phyloP scores from a whole-genome alignment of 1,140 invertebrate species.

The Euschistus heros region DNA sequence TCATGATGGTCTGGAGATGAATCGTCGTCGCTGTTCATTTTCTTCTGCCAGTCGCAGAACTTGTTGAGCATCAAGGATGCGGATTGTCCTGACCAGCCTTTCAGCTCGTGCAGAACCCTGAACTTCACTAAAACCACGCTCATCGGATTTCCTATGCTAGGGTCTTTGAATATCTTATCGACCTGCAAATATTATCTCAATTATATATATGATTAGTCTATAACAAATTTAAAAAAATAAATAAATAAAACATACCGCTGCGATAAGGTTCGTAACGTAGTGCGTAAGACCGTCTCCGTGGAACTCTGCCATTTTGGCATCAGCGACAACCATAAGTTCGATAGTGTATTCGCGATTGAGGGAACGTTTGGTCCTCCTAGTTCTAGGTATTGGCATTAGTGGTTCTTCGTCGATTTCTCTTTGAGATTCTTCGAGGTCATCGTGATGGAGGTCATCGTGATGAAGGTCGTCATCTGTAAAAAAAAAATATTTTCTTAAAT shows the following conservation, averaged over 20 bases:
- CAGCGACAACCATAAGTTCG: slow-evolving; percentile 70
- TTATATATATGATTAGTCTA: not conserved
- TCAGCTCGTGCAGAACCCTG: slow-evolving; percentile 43
- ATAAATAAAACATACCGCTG: slow-evolving; percentile 47
- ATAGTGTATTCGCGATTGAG: slow-evolving; percentile 52
- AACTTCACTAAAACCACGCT: slow-evolving; percentile 62
- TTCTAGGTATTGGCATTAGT: not conserved
- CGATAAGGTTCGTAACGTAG: slow-evolving; percentile 72
- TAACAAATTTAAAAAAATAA: too few relatives aligned
- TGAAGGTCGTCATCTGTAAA: not conserved
- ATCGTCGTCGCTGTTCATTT: slow-evolving; percentile 42
- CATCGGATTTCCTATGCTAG: slow-evolving; percentile 69
- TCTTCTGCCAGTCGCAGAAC: slow-evolving; percentile 61
- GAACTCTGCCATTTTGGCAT: slow-evolving; percentile 63
- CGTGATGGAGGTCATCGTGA: not conserved
- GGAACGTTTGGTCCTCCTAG: slow-evolving; percentile 29
- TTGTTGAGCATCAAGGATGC: slow-evolving; percentile 53
- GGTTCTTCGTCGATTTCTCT: not conserved
- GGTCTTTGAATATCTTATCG: slow-evolving; percentile 64
- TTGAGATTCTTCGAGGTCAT: not conserved
- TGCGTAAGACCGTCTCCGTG: slow-evolving; percentile 49
- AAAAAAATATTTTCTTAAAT: not conserved
- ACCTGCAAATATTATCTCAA: slow-evolving; percentile 40
- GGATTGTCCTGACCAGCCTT: slow-evolving; percentile 36
- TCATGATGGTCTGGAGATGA: slow-evolving; percentile 50